Evolutionary conservation across 37 sponge, comb jelly and placozoan genomes (phyloP), one percentile per base, ranked within the genome.

Genomic region (Crambe crambe): DNA sequence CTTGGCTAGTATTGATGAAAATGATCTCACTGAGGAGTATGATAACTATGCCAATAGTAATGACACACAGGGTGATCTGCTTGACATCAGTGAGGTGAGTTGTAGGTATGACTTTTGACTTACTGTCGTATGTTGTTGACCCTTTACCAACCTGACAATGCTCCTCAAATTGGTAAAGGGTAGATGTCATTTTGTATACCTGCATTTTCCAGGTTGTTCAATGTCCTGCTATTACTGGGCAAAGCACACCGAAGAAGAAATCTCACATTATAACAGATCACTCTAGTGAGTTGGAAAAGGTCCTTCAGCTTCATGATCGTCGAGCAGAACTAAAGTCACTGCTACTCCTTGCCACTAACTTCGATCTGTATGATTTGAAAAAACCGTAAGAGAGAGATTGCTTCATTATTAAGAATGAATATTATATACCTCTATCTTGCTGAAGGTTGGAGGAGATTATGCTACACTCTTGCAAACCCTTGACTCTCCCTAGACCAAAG

Each of bases 21-120:
- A 76, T 56, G 85, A 84, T 57, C 85, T 84, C 42, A 87, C 80
- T 64, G 81, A 56, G 0, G 37, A 76, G 42, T 87, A 87, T 41
- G 87, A 87, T 68, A 34, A 68, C 35, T 87, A 37, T 58, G 57
- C 67, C 42, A n/a, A n/a, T n/a, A 3, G 26, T 10, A 64, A 38
- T 44, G 60, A 54, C 35, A 22, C 32, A 4, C 41, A 4, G 36
- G 56, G 73, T 77, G 66, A 64, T 27, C 25, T 42, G 8, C 42
- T 38, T 1, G 39, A 59, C 36, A 21, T 57, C n/a, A n/a, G n/a
- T 21, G 39, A 37, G 76, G 76, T 57, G 31, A 32, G 39, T 12
- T 12, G 12, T 47, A 47, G 12, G 51, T n/a, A n/a, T n/a, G n/a
- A n/a, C n/a, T n/a, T n/a, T n/a, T n/a, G n/a, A n/a, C n/a, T n/a